Base-by-base conservation (phyloP, 2,797 vertebrate genomes). In the Pseudomugil tenellus region DNA sequence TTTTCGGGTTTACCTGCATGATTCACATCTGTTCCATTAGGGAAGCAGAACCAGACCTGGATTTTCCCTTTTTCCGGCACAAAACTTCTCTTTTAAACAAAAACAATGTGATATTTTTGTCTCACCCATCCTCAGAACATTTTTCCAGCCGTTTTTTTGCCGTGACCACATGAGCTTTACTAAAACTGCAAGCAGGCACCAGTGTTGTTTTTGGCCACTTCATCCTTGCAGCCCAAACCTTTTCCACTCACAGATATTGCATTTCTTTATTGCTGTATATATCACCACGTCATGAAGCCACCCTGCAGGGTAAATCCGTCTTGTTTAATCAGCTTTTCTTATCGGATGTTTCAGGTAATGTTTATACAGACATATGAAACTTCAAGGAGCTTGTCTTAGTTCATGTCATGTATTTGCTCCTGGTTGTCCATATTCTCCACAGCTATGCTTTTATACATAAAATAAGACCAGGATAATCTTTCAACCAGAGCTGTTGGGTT, bases 401-500 rank as follows among this genome's bases (percentile, higher is more conserved):
- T 32, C 58, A 52, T 67, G n/a, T 32, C 19, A 3, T 57, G 17
- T 41, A 35, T 51, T 41, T 62, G 7, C 17, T 58, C 13, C 62
- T 23, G 1, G 0, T 23, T 9, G 25, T 32, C 39, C 21, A 37
- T 53, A 57, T 69, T 71, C 58, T 67, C 31, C 12, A 4, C 54
- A 4, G 32, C 58, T 57, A 7, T 0, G 0, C 66, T 69, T 66
- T 14, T 17, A 35, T 46, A 54, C 72, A 71, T 59, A 5, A 43
- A 64, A 51, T 43, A 62, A 49, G 37, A 46, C 68, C 55, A 58
- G 61, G 34, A 29, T 61, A 60, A 73, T 84, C 73, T 76, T 80
- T 80, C 67, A 77, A 86, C 67, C 74, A 72, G 77, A 66, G 61
- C 77, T 72, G 56, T 63, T 41, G 57, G 48, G 84, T 89, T 87